Evolutionary conservation across 2,113 vertebrate species (phyloP).

Genomic region (Cyrtonyx montezumae): DNA sequence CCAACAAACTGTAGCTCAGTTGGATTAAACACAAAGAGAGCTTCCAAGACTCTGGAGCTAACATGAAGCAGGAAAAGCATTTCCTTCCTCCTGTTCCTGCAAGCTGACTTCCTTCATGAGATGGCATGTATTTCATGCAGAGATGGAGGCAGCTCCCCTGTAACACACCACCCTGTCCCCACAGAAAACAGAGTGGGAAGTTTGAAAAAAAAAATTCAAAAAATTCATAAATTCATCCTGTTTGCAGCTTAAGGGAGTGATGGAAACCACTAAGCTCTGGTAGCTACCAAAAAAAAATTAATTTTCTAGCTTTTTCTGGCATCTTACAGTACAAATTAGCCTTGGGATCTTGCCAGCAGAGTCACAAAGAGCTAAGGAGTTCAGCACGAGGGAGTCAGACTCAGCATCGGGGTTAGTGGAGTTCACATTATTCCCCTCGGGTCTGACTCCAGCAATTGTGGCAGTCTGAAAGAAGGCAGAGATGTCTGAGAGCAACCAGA

Average conservation of each 20-base stretch:
- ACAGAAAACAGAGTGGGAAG: neutral
- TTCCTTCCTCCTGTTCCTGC: constrained; percentile 54
- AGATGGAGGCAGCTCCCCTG: neutral
- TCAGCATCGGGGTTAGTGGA: neutral
- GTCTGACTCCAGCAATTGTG: neutral
- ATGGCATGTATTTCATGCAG: fast-evolving
- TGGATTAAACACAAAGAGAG: neutral
- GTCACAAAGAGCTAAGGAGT: neutral
- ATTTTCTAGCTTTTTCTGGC: neutral
- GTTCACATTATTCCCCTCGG: neutral
- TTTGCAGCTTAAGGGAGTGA: neutral
- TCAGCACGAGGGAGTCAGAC: fast-evolving
- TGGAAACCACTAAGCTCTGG: neutral
- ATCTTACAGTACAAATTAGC: neutral
- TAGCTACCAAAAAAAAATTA: neutral
- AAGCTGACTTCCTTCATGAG: neutral
- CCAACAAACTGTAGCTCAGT: neutral
- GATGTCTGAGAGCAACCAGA: neutral
- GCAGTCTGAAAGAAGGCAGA: neutral
- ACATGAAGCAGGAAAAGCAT: constrained; percentile 48
- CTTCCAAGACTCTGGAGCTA: neutral
- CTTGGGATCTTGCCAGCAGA: neutral
- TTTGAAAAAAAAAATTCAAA: neutral
- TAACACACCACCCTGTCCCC: neutral
- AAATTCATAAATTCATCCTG: neutral